Conservation (phyloP, 1,140 invertebrate species). For the Battus philenor region DNA sequence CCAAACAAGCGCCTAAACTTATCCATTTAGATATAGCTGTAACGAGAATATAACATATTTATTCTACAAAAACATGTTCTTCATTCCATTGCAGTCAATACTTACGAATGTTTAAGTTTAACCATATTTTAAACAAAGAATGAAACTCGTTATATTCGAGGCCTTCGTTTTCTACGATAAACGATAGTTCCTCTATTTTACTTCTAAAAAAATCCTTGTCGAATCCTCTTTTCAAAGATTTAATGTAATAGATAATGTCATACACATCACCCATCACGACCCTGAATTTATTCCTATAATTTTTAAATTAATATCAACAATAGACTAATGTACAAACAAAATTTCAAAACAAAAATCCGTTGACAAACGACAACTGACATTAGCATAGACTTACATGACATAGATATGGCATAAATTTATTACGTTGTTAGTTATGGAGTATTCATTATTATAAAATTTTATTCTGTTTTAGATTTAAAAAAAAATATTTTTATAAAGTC, state of each 20-base stretch:
- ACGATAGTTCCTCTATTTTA: slow-evolving; percentile 53
- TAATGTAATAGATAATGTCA: slow-evolving; percentile 64
- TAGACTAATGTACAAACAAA: slow-evolving; percentile 16
- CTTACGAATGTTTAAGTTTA: slow-evolving; percentile 68
- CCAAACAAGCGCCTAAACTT: slow-evolving; percentile 55
- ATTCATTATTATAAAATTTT: no score
- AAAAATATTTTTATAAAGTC: no score
- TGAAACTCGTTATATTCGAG: slow-evolving; percentile 54
- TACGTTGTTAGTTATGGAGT: not conserved
- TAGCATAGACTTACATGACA: no score
- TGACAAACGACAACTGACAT: slow-evolving; percentile 9
- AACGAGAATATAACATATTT: slow-evolving; percentile 14
- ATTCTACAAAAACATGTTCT: no score
- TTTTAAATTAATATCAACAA: slow-evolving; percentile 6
- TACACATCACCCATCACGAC: slow-evolving; percentile 51
- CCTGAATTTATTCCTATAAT: slow-evolving; percentile 4
- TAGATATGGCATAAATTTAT: no score
- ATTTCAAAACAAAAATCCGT: slow-evolving; percentile 36
- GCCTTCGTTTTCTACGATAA: slow-evolving; percentile 38
- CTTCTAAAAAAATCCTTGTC: slow-evolving; percentile 62
- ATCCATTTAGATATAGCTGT: slow-evolving; percentile 66
- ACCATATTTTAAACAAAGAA: slow-evolving; percentile 60
- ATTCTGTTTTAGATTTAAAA: no score
- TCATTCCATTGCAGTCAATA: no score
- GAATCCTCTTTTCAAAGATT: slow-evolving; percentile 60